Evolutionary conservation across 2,113 vertebrate genomes (phyloP).

Genomic region (Acanthochromis polyacanthus): DNA sequence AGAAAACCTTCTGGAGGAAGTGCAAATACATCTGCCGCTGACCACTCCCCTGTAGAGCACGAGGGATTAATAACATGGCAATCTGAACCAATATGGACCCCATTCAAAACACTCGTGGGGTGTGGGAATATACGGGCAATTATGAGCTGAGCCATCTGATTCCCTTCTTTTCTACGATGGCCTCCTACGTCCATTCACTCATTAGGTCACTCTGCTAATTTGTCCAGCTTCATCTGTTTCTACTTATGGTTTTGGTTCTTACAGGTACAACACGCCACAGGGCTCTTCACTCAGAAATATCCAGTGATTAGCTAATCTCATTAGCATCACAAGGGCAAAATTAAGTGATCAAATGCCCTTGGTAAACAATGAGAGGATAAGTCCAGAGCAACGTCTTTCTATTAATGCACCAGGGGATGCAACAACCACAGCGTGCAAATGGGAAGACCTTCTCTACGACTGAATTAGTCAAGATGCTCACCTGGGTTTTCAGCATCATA

Average conservation of each 20-base stretch:
- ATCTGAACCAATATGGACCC: constrained; percentile 74
- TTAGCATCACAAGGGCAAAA: constrained; percentile 62
- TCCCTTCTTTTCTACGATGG: constrained; percentile 22
- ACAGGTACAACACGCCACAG: constrained; percentile 28
- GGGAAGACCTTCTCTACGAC: constrained; percentile 5
- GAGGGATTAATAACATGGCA: constrained; percentile 77
- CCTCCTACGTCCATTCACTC: constrained; percentile 22
- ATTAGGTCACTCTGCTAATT: constrained; percentile 18
- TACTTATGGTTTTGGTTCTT: constrained; percentile 31
- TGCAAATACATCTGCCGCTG: constrained; percentile 81
- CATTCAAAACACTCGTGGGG: constrained; percentile 64
- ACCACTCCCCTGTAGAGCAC: constrained; percentile 78
- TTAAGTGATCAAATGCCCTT: constrained; percentile 58
- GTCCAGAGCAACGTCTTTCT: constrained; percentile 3
- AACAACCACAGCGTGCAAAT: constrained; percentile 19
- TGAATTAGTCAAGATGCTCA: constrained; percentile 65
- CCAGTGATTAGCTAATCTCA: constrained; percentile 56
- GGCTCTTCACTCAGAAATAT: constrained; percentile 39
- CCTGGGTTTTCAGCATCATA: constrained; percentile 67
- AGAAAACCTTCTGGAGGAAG: constrained; percentile 82
- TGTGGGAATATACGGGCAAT: constrained; percentile 67
- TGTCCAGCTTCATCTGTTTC: constrained; percentile 38
- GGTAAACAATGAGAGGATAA: constrained; percentile 67
- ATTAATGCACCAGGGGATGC: constrained; percentile 39
- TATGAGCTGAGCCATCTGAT: constrained; percentile 45